Evolutionary conservation across 2,113 vertebrate genomes (phyloP).

Genomic region (Macrotus californicus): DNA sequence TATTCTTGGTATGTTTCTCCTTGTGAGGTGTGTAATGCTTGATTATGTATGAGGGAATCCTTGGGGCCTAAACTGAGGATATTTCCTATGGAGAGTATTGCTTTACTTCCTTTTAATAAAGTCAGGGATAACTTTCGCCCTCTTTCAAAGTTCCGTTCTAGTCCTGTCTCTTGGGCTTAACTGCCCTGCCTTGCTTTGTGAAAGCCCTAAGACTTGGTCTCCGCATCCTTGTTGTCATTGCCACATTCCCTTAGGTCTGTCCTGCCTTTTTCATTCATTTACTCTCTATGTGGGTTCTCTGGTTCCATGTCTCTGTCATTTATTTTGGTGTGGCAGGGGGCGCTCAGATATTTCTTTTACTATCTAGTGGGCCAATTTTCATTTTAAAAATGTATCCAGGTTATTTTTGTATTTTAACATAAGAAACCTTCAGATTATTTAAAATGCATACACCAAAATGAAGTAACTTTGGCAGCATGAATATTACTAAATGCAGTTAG

Average conservation of each 20-base stretch:
- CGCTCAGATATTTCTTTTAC: background rate
- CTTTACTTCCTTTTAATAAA: background rate
- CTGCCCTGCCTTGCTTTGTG: background rate
- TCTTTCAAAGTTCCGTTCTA: background rate
- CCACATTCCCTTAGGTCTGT: background rate
- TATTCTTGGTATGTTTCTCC: background rate
- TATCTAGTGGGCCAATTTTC: background rate
- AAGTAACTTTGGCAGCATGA: conserved; percentile 9
- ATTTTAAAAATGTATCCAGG: background rate
- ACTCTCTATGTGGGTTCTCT: background rate
- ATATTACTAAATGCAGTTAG: conserved; percentile 32
- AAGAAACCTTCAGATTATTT: background rate
- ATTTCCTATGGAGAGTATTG: background rate
- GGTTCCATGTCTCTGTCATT: background rate
- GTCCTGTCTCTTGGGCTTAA: background rate
- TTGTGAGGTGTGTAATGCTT: background rate
- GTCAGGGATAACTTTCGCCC: background rate
- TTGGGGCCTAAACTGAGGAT: background rate
- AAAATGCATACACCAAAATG: background rate
- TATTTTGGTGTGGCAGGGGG: background rate
- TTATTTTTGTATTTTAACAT: background rate
- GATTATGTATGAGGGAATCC: background rate
- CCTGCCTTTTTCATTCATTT: background rate
- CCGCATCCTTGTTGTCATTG: background rate
- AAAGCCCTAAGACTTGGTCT: background rate